phyloP scores from a whole-genome alignment of 2,797 vertebrate species.

The Muraenolepis orangiensis region DNA sequence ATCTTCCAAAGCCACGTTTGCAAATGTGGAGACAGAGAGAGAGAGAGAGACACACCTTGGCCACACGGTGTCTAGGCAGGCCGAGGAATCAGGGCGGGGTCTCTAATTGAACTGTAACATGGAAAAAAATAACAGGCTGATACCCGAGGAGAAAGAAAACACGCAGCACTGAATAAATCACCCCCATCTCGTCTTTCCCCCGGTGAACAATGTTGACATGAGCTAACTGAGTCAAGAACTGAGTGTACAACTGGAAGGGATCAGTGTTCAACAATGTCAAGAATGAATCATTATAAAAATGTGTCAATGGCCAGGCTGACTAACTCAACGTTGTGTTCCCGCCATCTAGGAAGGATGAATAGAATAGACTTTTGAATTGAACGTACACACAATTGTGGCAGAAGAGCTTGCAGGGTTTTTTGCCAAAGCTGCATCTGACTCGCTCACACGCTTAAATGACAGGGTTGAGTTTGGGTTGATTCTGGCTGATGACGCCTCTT shows the following conservation, averaged over 20 bases:
- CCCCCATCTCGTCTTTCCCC: background rate
- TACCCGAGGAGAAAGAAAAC: constrained; percentile 1
- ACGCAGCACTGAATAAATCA: constrained; percentile 16
- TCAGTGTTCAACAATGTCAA: background rate
- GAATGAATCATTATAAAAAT: background rate
- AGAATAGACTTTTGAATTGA: background rate
- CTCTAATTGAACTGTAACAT: constrained; percentile 32
- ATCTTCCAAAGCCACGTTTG: constrained; percentile 53
- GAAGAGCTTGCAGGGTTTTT: background rate
- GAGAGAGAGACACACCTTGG: constrained; percentile 74
- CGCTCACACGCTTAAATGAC: background rate
- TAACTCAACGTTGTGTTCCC: background rate
- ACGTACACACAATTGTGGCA: background rate
- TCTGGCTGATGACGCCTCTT: constrained; percentile 16
- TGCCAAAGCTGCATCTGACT: background rate
- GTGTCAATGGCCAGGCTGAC: background rate
- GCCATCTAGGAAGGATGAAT: background rate
- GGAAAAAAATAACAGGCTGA: background rate
- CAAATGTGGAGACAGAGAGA: constrained; percentile 58
- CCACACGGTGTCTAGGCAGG: constrained; percentile 66
- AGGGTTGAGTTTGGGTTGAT: background rate
- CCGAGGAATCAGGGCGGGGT: constrained; percentile 69
- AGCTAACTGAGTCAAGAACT: background rate
- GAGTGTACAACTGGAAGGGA: background rate
- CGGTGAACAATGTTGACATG: background rate